A percentile compares a stretch with the other conserved stretches of the same genome.
These are phyloP conservation scores for Antennarius striatus DNA, from an alignment of 2,113 vertebrate genomes.

Conservation along the genomic window DNA sequence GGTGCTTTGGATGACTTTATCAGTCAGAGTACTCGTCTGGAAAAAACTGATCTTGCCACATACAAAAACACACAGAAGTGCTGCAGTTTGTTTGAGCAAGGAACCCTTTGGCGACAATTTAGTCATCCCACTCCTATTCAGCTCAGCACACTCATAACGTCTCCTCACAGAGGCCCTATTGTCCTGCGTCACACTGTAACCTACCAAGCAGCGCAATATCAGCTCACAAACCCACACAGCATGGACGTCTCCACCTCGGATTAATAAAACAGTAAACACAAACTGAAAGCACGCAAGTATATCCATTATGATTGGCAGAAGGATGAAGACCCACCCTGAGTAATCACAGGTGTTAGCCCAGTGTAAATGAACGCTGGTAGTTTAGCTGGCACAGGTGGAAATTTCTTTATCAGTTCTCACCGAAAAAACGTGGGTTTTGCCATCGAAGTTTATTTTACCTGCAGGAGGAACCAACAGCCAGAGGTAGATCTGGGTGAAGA, in stretches of 20 bases:
- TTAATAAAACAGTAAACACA: conserved; percentile 30
- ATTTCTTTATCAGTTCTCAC: conserved; percentile 16
- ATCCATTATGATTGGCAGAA: neutral
- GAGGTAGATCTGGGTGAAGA: conserved; percentile 72
- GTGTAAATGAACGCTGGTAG: neutral
- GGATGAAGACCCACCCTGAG: conserved; percentile 51
- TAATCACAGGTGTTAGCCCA: conserved; percentile 39
- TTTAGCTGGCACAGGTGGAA: neutral
- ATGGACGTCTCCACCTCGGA: conserved; percentile 8
- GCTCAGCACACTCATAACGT: conserved; percentile 22
- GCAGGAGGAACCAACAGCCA: conserved; percentile 60
- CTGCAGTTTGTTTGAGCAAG: conserved; percentile 46
- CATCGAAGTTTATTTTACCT: conserved; percentile 59
- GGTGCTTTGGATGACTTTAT: conserved; percentile 43
- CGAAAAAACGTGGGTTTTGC: conserved; percentile 15
- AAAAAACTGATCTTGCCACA: conserved; percentile 23
- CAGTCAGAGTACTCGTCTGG: conserved; percentile 26
- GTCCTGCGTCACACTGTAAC: conserved; percentile 61
- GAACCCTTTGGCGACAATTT: conserved; percentile 49
- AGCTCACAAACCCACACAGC: conserved; percentile 24
- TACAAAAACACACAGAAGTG: conserved; percentile 34
- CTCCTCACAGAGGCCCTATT: conserved; percentile 66
- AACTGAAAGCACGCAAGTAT: neutral
- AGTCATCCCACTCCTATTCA: conserved; percentile 25
- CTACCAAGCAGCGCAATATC: conserved; percentile 39